Evolutionary conservation across 2,113 vertebrate genomes (phyloP), one percentile per base, ranked within the genome.

Genomic region (Tauraco erythrolophus): DNA sequence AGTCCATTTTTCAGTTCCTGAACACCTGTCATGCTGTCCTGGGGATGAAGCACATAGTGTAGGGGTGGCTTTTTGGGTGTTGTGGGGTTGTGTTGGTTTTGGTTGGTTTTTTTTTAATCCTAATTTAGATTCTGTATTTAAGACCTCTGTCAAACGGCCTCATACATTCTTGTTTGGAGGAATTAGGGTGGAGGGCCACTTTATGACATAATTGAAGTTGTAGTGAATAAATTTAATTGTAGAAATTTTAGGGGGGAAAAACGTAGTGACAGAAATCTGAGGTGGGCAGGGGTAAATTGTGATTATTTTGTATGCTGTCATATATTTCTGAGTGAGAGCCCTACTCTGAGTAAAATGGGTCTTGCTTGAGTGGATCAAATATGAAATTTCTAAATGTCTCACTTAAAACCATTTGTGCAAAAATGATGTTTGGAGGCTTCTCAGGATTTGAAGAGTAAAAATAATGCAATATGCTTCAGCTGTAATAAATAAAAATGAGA

Each of bases 401-500:
- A 21, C 31, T 70, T 84, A 75, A 54, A 91, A 21, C 3, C 1
- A 7, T 72, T 74, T 86, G 50, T 65, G 21, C 12, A 64, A 14
- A 84, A 87, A 31, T 4, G 2, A 46, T 28, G 7, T 70, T 93
- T 37, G 60, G 53, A 88, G 14, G 8, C 18, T 48, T 69, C 45
- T 80, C 4, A 6, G 0, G 2, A n/a, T 85, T 88, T 92, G 21
- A 56, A 76, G 71, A 82, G 35, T 88, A 46, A 48, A 51, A 70
- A 51, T 85, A 85, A 87, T 50, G 12, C 45, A 70, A 6, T 24
- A 12, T 17, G 81, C 16, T 89, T 70, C 37, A 39, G 46, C 21
- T 83, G 35, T 70, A 76, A 78, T 88, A 76, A 89, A 82, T 85
- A 88, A 54, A 89, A 94, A 89, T 78, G 54, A 93, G 81, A 35